Base-by-base conservation (phyloP, 2,113 vertebrate genomes). In the Colinus virginianus region DNA sequence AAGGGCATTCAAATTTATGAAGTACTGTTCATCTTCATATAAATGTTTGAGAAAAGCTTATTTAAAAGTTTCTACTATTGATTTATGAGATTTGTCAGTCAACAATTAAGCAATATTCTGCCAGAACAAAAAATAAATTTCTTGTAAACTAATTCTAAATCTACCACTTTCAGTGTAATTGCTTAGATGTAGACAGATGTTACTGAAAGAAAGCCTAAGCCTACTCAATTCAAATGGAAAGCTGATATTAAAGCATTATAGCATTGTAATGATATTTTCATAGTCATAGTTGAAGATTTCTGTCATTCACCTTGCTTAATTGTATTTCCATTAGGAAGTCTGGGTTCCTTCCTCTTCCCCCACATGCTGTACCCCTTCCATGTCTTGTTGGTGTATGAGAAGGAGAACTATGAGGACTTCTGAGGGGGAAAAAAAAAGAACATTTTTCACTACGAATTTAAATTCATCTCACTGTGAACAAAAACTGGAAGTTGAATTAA, bases 241-340 rank as follows among this genome's bases (percentile, higher is more conserved):
- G 6, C 7, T 66, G 18, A 32, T 53, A 45, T 38, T 69, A 62
- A 77, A 83, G 1, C 3, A 11, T 6, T 45, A 1, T 4, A 83
- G 42, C 9, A 30, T 4, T 4, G 22, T 43, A 59, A 87, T 49
- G 14, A 55, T 66, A 76, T 7, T 62, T 21, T 69, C 42, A 86
- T 45, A 53, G 25, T 14, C 22, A n/a, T 2, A 7, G 15, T 43
- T 55, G 20, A 45, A 83, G 59, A 9, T 23, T 26, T 55, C 84
- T 67, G 58, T 90, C 36, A 67, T 13, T 97, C 83, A 99, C 99
- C 97, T 99, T 99, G 97, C 98, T 99, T 88, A 99, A 97, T 22
- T 99, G 99, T 94, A 99, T 99, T 97, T 99, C 99, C 99, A 99
- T 99, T 23, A 99, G 95, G 64, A 99, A 98, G 42, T 99, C 98